Base-by-base conservation (phyloP, 2,113 vertebrate species). In the Jaculus jaculus region DNA sequence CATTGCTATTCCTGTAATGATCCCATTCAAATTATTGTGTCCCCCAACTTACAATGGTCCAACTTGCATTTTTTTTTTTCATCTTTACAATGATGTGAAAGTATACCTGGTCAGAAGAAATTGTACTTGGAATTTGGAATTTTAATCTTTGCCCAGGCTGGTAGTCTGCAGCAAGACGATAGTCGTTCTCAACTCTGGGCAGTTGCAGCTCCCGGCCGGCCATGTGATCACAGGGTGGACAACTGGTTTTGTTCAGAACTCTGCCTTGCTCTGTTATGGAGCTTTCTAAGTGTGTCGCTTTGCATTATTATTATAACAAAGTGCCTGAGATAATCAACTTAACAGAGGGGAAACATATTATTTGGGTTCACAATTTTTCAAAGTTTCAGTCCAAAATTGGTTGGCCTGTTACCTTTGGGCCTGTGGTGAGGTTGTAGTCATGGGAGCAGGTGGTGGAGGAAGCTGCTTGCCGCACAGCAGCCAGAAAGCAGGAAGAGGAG, bases 301-400 rank as follows among this genome's bases (percentile, higher is more conserved):
- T 92, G 54, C 18, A 34, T 87, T 37, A 39, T 87, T 37, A 39
- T 39, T 68, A 12, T 54, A 80, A 65, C 26, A 17, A 81, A 37
- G 73, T 54, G 5, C 54, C 24, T 61, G 23, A 92, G 37, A 60
- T 34, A 78, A 28, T 24, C 13, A 32, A 24, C 18, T 54, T 73
- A 81, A 65, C 73, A 63, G 17, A 30, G 63, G 9, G 17, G 17
- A 92, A 73, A 23, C 61, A 63, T 34, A 18, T 92, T 72, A 72
- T 92, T 74, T 92, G 30, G 15, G 83, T 61, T 74, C n/a, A 74
- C 21, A 58, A 18, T 51, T 82, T 82, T n/a, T 92, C 39, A 63
- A 73, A 24, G 32, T 66, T 79, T 87, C 3, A 11, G 5, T 68
- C 10, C 21, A 34, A 37, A n/a, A 3, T 26, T 54, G 9, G 24